Evolutionary conservation across 2,797 vertebrate genomes (phyloP).

Genomic region (Thaleichthys pacificus): DNA sequence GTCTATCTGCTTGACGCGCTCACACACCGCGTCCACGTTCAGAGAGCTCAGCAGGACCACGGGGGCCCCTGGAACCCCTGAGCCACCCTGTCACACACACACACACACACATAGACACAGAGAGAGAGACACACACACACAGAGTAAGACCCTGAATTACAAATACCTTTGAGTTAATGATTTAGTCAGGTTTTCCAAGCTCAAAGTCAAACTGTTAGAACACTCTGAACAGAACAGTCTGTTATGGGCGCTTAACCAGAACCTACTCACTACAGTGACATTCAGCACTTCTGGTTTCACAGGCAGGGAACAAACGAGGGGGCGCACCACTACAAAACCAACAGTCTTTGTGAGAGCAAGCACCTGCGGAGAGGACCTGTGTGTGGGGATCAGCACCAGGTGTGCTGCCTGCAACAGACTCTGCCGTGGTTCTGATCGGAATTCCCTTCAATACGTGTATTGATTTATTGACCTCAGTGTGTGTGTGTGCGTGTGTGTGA

Average conservation of each 20-base stretch:
- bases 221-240: not conserved
- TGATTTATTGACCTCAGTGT: not conserved
- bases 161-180: conserved; percentile 17
- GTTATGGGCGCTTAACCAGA: not conserved
- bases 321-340: conserved; percentile 31
- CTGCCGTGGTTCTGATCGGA: not conserved
- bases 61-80: conserved; percentile 46
- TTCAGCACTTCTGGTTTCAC: not conserved
- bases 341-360: not conserved
- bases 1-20: conserved; percentile 85
- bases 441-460: too few species aligned
- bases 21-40: conserved; percentile 87
- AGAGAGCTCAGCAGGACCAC: conserved; percentile 80
- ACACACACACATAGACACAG: conserved; percentile 21
- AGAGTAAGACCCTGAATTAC: conserved; percentile 6
- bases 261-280: not conserved
- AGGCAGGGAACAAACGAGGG: not conserved
- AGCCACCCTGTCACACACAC: conserved; percentile 58
- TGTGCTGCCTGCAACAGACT: not conserved
- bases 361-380: not conserved
- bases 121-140: conserved; percentile 24
- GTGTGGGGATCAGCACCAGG: not conserved
- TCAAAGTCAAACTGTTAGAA: conserved; percentile 9
- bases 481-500: too few species aligned
- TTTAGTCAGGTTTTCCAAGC: conserved; percentile 19